Percentiles rank a stretch among this genome's conserved stretches.
Evolutionary conservation across 2,888 invertebrate species (phyloP).

Genomic region (Drosophila flavopinicola): DNA sequence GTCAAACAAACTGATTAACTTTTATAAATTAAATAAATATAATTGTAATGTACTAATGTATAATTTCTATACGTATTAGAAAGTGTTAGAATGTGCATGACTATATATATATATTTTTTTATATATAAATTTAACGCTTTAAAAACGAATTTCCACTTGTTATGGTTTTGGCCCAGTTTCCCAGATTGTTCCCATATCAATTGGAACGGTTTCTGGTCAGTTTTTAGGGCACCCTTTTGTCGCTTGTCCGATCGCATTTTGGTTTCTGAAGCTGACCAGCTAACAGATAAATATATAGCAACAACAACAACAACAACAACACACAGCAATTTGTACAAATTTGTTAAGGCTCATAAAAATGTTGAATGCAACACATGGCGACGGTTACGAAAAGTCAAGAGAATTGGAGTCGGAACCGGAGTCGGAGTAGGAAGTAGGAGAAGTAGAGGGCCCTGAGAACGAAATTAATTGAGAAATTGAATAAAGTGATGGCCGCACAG

Average conservation of each 20-base stretch:
- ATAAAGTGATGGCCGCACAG: slow-evolving; percentile 38
- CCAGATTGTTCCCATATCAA: slow-evolving; percentile 20
- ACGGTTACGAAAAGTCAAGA: slow-evolving; percentile 1
- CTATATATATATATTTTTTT: no score
- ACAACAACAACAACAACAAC: slow-evolving; percentile 2
- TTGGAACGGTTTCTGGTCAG: slow-evolving; percentile 4
- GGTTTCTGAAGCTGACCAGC: slow-evolving; percentile 45
- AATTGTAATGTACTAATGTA: background rate
- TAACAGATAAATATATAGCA: slow-evolving; percentile 19
- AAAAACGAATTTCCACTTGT: slow-evolving; percentile 29
- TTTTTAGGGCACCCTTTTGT: slow-evolving; percentile 12
- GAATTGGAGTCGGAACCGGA: no score
- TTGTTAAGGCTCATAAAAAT: slow-evolving; percentile 75
- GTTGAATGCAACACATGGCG: slow-evolving; percentile 70
- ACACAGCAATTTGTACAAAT: slow-evolving; percentile 72
- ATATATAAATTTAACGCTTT: slow-evolving; percentile 23
- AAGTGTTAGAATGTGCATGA: background rate
- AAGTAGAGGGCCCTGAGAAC: slow-evolving; percentile 50
- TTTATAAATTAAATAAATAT: no score
- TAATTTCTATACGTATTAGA: background rate
- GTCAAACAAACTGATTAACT: no score
- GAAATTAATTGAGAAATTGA: slow-evolving; percentile 58
- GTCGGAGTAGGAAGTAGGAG: background rate
- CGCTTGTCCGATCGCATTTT: slow-evolving; percentile 58
- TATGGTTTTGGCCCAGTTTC: slow-evolving; percentile 26